These are phyloP conservation scores for Oreochromis tanganicae DNA, from an alignment of 2,113 vertebrate genomes.

Conservation along the genomic window DNA sequence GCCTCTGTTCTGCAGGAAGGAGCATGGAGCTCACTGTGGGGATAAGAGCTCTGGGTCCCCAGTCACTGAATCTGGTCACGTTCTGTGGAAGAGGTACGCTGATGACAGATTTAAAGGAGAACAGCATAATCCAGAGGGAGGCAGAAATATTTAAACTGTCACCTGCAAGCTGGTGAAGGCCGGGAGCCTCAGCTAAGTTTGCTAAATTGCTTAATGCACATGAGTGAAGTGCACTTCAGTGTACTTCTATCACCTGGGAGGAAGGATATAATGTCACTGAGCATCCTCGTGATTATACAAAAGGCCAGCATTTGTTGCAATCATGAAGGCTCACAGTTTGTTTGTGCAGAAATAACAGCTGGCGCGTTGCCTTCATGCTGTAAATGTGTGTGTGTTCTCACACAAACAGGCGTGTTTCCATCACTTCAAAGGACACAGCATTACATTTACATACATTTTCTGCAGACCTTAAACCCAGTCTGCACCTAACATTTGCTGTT, in stretches of 20 bases:
- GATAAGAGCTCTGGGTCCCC: not conserved
- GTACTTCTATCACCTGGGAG: fast-evolving
- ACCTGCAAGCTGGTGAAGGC: fast-evolving
- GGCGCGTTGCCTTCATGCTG: not conserved
- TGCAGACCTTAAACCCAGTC: not conserved
- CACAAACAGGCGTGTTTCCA: not conserved
- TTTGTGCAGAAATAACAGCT: not conserved
- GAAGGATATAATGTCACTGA: not conserved
- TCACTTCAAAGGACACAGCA: not conserved
- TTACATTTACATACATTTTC: not conserved
- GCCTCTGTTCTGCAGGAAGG: not conserved
- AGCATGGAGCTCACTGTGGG: not conserved
- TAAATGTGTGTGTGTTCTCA: not conserved
- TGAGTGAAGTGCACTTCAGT: not conserved
- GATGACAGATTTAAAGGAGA: not conserved
- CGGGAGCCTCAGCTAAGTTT: not conserved
- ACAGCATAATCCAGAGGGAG: not conserved
- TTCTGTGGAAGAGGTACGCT: not conserved
- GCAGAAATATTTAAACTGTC: not conserved
- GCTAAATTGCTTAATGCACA: fast-evolving
- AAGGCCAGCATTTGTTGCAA: not conserved
- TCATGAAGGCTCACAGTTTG: not conserved
- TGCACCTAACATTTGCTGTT: not conserved
- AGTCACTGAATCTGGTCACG: not conserved
- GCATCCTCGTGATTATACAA: fast-evolving